Evolutionary conservation across 2,797 vertebrate genomes (phyloP).

Genomic region (Semaprochilodus insignis): DNA sequence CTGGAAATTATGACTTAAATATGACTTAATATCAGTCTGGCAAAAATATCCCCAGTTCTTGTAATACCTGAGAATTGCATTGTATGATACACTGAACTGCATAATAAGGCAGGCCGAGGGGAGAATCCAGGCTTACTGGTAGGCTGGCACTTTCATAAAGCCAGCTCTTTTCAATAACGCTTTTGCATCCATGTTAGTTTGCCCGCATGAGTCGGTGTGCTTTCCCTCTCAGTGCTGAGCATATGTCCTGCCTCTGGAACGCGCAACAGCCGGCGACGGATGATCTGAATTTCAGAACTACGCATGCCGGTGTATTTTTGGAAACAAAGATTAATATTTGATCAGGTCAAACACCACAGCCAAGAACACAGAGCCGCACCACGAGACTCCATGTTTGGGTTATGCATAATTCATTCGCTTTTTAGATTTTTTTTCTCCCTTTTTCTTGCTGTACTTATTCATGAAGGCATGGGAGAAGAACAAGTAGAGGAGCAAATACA

Average conservation of each 20-base stretch:
- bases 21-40: no score
- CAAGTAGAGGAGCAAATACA: slow-evolving; percentile 29
- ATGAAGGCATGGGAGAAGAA: slow-evolving; percentile 31
- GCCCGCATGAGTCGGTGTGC: slow-evolving; percentile 2
- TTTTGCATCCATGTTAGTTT: slow-evolving; percentile 54
- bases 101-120: neutral
- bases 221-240: slow-evolving; percentile 19
- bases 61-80: neutral
- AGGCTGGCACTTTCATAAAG: slow-evolving; percentile 20
- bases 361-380: slow-evolving; percentile 61
- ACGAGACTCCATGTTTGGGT: slow-evolving; percentile 60
- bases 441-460: slow-evolving; percentile 46
- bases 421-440: slow-evolving; percentile 41
- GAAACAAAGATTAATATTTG: slow-evolving; percentile 77
- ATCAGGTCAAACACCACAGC: slow-evolving; percentile 68
- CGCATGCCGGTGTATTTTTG: slow-evolving; percentile 72
- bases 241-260: slow-evolving; percentile 40
- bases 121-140: neutral
- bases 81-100: slow-evolving; percentile 1
- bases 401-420: slow-evolving; percentile 67
- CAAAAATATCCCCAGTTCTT: neutral
- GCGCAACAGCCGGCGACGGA: slow-evolving; percentile 39
- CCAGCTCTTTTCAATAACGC: slow-evolving; percentile 42
- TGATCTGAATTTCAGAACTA: slow-evolving; percentile 64
- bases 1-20: no score